A percentile compares a stretch with the other conserved stretches of the same genome.
phyloP scores from a whole-genome alignment of 2,113 vertebrate genomes.

The human region DNA sequence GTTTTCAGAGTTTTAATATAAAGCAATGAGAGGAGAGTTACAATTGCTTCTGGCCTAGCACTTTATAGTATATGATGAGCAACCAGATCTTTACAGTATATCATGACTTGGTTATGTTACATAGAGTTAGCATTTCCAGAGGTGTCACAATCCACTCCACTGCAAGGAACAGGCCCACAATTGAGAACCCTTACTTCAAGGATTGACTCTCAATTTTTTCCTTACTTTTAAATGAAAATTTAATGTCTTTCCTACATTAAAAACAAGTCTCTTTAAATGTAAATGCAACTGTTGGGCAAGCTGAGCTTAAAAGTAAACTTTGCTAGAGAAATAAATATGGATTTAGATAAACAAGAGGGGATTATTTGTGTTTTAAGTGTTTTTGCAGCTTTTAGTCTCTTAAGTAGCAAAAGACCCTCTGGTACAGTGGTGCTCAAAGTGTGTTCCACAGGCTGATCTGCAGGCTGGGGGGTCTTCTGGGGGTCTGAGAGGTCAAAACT shows the following conservation, averaged over 20 bases:
- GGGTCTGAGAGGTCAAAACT: not conserved
- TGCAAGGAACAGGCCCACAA: not conserved
- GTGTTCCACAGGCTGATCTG: no score
- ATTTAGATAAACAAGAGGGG: not conserved
- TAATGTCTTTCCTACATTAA: not conserved
- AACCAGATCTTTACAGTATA: no score
- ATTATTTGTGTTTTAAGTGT: not conserved
- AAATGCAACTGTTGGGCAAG: not conserved
- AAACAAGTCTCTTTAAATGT: not conserved
- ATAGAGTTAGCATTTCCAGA: not conserved
- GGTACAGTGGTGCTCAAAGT: fast-evolving
- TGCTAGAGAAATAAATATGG: not conserved
- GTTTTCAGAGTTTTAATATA: not conserved
- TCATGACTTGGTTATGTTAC: fast-evolving
- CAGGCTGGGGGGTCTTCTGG: no score
- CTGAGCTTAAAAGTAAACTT: not conserved
- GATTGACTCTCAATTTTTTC: not conserved
- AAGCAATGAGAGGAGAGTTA: conserved; percentile 28
- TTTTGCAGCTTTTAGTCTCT: not conserved
- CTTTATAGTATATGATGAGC: not conserved
- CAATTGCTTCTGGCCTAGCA: not conserved
- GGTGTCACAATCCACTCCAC: not conserved
- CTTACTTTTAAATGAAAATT: conserved; percentile 15
- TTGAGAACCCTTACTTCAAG: not conserved
- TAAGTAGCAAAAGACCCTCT: not conserved